Base-by-base conservation (phyloP, 2,113 vertebrate genomes). In the Heloderma charlesbogerti region DNA sequence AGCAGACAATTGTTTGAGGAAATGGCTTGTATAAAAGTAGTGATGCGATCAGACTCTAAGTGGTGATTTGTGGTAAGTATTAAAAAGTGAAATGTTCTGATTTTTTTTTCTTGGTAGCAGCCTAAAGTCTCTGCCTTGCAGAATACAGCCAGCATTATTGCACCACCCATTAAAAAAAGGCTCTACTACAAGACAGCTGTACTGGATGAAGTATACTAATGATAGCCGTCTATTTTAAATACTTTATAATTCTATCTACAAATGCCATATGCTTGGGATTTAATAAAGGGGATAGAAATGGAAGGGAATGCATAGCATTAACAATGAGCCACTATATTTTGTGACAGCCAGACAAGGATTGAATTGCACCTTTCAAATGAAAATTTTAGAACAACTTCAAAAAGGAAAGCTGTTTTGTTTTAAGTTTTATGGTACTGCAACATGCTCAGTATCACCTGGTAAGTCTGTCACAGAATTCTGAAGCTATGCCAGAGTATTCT, bases 1-100 rank as follows among this genome's bases (percentile, higher is more conserved):
- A 90, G 93, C 90, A 79, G 94, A 92, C 4, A 81, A 80, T 3
- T 83, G 94, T 77, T 80, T 67, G 92, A 95, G 94, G 95, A 95
- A 95, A 95, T 80, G 94, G 95, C 43, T 86, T 90, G 91, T 72
- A 16, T 83, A 90, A 94, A 89, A 0, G 84, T 16, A 43, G 88
- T 12, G 4, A 72, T 27, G 91, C 78, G 80, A 78, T 15, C 0
- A 18, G 89, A 92, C 51, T 57, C 16, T 0, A 22, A 88, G 91
- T 0, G 40, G 20, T 84, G 94, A 94, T 94, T 84, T 92, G 86
- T 94, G 94, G 15, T 67, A 63, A 92, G 9, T 75, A 20, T 15
- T 16, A 71, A 60, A 74, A 78, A 92, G 3, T 86, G 80, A 78
- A 89, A 0, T 75, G 81, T 0, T 9, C 0, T 2, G 2, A 45